Base-by-base conservation (phyloP, 2,888 invertebrate species). In the Antheraea assamensis region DNA sequence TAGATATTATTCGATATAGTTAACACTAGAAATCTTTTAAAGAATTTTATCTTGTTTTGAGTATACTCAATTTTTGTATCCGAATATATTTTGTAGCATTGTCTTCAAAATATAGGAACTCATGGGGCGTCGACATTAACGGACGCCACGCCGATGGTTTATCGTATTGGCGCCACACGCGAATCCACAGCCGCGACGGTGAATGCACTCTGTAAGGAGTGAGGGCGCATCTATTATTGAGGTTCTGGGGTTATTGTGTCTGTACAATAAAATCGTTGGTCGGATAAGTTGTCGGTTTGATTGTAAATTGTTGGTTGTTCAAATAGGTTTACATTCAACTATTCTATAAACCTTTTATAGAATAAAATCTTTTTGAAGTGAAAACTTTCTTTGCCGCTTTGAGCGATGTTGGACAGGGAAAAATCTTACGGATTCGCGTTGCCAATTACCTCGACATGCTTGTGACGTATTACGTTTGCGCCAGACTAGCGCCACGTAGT, bases 101-200 rank as follows among this genome's bases (percentile, higher is more conserved):
- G 52, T 35, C 27, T 74, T 42, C 19, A 68, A 58, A 71, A 58
- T 71, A 8, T 27, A n/a, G 52, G 27, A 70, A 73, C 55, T 42
- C 35, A 70, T 73, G 70, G 73, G 27, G 55, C 30, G 47, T 42
- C 15, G 35, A 68, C 31, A 68, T 19, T 42, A 58, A 58, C 76
- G 74, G 78, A 72, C 78, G 75, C 79, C 83, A 72, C 77, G 75
- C 78, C 83, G 90, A 90, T 91, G 85, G 85, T 82, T 87, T 90
- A 91, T 90, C 89, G 78, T 78, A 72, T 74, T 79, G 92, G 91
- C 91, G 93, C 92, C 92, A 77, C 93, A 93, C 93, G 93, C 93
- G 85, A 93, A 81, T 76, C 78, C 74, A 75, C 77, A 35, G 35
- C 35, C 68, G n/a, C 82, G 82, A 73, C 90, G 92, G 93, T 92